Evolutionary conservation across 2,113 vertebrate species (phyloP).

Genomic region (Excalfactoria chinensis): DNA sequence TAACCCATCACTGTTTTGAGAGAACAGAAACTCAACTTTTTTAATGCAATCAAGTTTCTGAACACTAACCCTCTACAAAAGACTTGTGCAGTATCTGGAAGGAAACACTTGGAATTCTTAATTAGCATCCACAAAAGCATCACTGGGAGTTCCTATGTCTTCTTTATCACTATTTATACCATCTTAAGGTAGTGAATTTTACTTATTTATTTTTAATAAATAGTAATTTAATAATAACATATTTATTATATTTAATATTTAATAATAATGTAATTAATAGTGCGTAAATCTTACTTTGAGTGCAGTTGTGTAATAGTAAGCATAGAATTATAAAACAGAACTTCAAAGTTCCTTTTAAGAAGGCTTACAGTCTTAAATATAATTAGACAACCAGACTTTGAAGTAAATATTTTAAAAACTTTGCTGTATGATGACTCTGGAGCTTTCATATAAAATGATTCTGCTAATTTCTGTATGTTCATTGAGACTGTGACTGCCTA

Average conservation of each 20-base stretch:
- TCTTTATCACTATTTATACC: neutral
- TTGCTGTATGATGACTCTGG: neutral
- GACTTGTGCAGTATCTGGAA: neutral
- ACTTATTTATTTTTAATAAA: neutral
- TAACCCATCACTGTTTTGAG: neutral
- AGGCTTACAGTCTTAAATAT: neutral
- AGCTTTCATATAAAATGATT: neutral
- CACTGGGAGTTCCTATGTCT: neutral
- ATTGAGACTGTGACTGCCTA: neutral
- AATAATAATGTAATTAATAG: neutral
- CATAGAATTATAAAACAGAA: neutral
- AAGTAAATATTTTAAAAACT: neutral
- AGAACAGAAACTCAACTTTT: neutral
- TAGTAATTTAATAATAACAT: too few relatives aligned
- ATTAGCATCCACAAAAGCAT: constrained; percentile 14
- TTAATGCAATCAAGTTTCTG: neutral
- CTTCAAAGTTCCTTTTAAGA: constrained; percentile 2
- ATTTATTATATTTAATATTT: too few relatives aligned
- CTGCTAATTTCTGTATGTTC: neutral
- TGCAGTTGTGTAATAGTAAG: neutral
- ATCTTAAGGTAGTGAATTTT: neutral
- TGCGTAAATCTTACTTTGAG: constrained; percentile 40
- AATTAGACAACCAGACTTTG: neutral
- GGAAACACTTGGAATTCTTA: neutral
- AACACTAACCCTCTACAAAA: constrained; percentile 26